Evolutionary conservation across 2,797 vertebrate genomes (phyloP).

Genomic region (Intellagama lesueurii): DNA sequence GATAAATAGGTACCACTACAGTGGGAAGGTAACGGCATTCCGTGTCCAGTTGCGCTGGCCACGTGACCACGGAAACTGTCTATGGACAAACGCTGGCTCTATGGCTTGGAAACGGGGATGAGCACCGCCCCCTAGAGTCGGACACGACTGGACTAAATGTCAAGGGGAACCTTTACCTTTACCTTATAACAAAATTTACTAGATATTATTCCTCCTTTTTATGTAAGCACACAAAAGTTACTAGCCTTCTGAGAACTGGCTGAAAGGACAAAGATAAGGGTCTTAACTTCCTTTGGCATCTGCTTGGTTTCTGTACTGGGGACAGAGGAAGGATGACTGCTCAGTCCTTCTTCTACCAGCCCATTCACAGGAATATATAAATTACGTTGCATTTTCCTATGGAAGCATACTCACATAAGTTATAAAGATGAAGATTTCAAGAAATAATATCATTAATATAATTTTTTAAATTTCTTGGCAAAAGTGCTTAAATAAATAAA

Average conservation of each 20-base stretch:
- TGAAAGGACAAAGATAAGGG: neutral
- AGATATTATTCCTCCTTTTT: too few relatives aligned
- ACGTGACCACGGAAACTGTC: too few relatives aligned
- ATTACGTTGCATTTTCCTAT: neutral
- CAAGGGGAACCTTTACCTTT: too few relatives aligned
- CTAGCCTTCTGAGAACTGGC: neutral
- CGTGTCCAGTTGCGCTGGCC: too few relatives aligned
- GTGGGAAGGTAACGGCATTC: too few relatives aligned
- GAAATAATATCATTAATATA: neutral
- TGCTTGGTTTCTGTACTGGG: neutral
- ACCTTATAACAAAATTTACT: too few relatives aligned
- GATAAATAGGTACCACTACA: too few relatives aligned
- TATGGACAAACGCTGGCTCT: too few relatives aligned
- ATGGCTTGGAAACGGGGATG: too few relatives aligned
- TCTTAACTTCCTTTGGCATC: neutral
- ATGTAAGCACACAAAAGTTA: too few relatives aligned
- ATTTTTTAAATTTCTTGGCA: neutral
- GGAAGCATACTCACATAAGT: neutral
- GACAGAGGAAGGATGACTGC: neutral
- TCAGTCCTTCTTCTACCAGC: neutral
- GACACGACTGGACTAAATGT: too few relatives aligned
- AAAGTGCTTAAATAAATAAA: neutral
- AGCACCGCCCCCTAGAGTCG: too few relatives aligned
- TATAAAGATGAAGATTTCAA: neutral
- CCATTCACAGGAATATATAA: neutral